Conservation (phyloP, 2,888 invertebrate genomes). For the Odontocerum albicorne region DNA sequence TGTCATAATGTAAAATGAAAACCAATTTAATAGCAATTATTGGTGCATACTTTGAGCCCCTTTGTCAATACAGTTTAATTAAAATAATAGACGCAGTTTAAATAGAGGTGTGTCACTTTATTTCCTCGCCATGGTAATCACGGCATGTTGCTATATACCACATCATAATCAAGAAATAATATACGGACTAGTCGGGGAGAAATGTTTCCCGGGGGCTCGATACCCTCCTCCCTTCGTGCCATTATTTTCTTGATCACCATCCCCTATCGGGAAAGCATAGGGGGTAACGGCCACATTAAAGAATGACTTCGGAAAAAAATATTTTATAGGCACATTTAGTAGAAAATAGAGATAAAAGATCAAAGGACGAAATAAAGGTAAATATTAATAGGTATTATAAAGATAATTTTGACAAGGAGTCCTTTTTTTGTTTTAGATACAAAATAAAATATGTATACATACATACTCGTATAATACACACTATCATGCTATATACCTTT, state of each 20-base stretch:
- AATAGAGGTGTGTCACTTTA: conserved; percentile 10
- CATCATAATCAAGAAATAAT: conserved; percentile 34
- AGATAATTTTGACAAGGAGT: too few relatives aligned
- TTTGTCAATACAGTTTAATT: neutral
- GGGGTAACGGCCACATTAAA: neutral
- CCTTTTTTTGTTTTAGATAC: too few relatives aligned
- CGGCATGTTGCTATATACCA: conserved; percentile 15
- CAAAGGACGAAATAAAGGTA: too few relatives aligned
- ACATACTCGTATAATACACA: too few relatives aligned
- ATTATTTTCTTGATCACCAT: conserved; percentile 26
- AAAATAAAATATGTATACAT: too few relatives aligned
- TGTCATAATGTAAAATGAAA: too few relatives aligned
- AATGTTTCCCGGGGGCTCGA: conserved; percentile 34
- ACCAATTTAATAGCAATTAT: too few relatives aligned
- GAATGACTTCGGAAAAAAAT: neutral
- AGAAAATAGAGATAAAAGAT: too few relatives aligned
- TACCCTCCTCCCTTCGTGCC: conserved; percentile 17
- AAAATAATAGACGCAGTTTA: neutral
- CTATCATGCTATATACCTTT: too few relatives aligned
- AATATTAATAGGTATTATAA: too few relatives aligned
- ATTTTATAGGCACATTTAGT: too few relatives aligned
- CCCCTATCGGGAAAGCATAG: neutral
- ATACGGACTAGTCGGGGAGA: conserved; percentile 13
- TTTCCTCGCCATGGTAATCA: conserved; percentile 22
- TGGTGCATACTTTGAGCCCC: too few relatives aligned